Percentiles rank a stretch among this genome's conserved stretches.
These are phyloP conservation scores for Erebia ligea DNA, from an alignment of 2,888 invertebrate species.

Conservation along the genomic window DNA sequence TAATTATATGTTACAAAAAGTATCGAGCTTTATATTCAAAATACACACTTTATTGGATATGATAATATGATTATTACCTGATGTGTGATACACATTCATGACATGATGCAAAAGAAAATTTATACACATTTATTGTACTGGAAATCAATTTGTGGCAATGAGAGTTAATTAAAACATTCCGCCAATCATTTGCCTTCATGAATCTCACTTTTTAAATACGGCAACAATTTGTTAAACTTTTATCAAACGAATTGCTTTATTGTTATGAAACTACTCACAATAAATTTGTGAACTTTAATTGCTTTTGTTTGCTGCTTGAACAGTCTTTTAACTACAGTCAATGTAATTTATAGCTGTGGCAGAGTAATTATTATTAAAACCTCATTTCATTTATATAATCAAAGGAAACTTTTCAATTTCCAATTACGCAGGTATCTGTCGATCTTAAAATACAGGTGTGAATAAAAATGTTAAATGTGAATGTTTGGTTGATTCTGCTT, in stretches of 20 bases:
- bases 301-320: neutral
- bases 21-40: too few species aligned
- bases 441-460: too few species aligned
- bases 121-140: neutral
- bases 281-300: neutral
- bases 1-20: too few species aligned
- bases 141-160: neutral
- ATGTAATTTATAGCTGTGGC: neutral
- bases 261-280: neutral
- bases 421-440: too few species aligned
- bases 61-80: too few species aligned
- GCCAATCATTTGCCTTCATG: neutral
- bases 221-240: neutral
- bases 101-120: neutral
- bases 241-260: slow-evolving; percentile 5
- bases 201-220: slow-evolving; percentile 1
- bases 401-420: too few species aligned
- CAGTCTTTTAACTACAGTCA: neutral
- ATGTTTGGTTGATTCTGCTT: too few species aligned
- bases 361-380: too few species aligned
- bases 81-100: too few species aligned
- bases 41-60: too few species aligned
- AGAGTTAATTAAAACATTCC: slow-evolving; percentile 5
- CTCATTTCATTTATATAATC: too few species aligned
- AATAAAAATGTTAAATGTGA: too few species aligned